Percentiles rank a stretch among this genome's conserved stretches.
These are phyloP conservation scores for Xenops minutus DNA, from an alignment of 2,797 vertebrate species.

Conservation along the genomic window DNA sequence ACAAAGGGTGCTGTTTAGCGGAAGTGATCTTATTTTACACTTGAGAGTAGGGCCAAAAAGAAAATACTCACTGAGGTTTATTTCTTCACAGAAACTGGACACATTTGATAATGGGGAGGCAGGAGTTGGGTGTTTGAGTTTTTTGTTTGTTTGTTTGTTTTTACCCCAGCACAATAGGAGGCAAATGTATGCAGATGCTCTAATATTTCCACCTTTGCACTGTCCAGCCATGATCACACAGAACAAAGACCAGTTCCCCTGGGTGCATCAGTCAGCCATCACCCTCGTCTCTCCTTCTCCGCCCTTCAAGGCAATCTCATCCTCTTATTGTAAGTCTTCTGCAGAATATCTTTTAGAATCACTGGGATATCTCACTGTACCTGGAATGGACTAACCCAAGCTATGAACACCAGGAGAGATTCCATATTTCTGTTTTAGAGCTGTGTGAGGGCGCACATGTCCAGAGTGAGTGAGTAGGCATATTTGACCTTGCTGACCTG, in stretches of 20 bases:
- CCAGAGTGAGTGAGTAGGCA: background rate
- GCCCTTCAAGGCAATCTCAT: background rate
- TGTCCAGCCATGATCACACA: background rate
- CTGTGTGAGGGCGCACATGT: fast-evolving
- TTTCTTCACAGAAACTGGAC: background rate
- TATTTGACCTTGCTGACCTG: background rate
- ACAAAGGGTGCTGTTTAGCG: background rate
- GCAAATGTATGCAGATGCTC: background rate
- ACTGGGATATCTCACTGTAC: background rate
- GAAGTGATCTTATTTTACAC: background rate
- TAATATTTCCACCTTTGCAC: background rate
- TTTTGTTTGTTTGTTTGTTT: background rate
- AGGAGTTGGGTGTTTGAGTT: background rate
- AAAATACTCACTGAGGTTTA: background rate
- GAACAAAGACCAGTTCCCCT: background rate
- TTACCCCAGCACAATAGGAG: background rate
- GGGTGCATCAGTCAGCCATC: fast-evolving
- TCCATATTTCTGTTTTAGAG: background rate
- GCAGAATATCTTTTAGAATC: background rate
- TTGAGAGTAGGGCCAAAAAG: background rate
- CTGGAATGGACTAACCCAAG: background rate
- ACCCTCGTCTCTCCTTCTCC: background rate
- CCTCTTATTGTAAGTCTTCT: background rate
- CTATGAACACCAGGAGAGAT: background rate
- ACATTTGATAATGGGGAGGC: background rate